Base-by-base conservation (phyloP, 2,888 invertebrate genomes). In the Muscina levida region DNA sequence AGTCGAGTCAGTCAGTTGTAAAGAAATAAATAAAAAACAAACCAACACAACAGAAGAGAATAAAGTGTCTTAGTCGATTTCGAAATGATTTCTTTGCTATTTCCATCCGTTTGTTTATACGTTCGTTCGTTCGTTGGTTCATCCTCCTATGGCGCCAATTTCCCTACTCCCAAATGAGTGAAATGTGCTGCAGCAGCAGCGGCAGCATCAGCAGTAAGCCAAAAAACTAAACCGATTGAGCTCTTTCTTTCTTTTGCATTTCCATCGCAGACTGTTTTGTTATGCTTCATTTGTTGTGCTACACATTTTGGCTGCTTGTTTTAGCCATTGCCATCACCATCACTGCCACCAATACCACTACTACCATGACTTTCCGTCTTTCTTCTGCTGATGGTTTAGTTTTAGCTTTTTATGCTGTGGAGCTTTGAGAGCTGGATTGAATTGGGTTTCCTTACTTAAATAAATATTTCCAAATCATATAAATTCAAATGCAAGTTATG, bases 401-500 rank as follows among this genome's bases (percentile, higher is more conserved):
- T 59, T 39, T 39, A 15, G 68, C 42, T 67, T 73, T 57, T 72
- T 24, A 22, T 56, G 62, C 31, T 31, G 5, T 48, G 39, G 19
- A 39, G 4, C 56, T 48, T 17, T 37, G 17, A 51, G 62, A 37
- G 65, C 42, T 65, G 46, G 74, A 79, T 73, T 57, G 70, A 77
- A 81, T 72, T 77, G 72, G 48, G 72, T 51, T 81, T 77, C 68
- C 74, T 72, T 56, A 59, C 77, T 65, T 62, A 72, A 81, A 81
- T 72, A 77, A 77, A 81, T 81, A 77, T 81, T 75, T 77, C 72
- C 77, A 81, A 81, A 81, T 72, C 77, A 62, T 81, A 81, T 81
- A 81, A 81, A 81, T 77, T 77, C 77, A 77, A 74, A 72, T 75
- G 81, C 48, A 81, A 77, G 77, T 72, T 68, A 62, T 65, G 67